Base-by-base conservation (phyloP, 1,140 invertebrate species). In the Hesperophylax magnus region DNA sequence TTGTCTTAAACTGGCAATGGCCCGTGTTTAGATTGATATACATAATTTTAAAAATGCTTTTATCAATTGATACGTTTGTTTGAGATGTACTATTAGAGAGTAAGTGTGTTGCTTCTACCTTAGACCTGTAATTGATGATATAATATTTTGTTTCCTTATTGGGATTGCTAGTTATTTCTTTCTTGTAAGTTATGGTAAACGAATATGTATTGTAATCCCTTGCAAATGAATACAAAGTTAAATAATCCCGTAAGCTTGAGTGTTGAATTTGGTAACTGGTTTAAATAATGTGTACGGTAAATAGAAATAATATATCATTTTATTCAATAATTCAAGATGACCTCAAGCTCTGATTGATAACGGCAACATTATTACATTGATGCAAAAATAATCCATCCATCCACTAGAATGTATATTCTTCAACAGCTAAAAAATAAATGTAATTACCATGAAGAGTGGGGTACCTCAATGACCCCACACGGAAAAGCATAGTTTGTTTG, bases 1-100 rank as follows among this genome's bases (percentile, higher is more conserved):
- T 47, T 47, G 9, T 47, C 9, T 14, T 47, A 47, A 47, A 2
- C 39, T 11, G 9, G 39, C 11, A 47, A 47, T 47, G 11, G 9
- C 39, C 39, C 1, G 3, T 3, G 9, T 47, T 47, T 47, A 14
- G 39, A 47, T 65, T 65, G 18, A 31, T 65, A 65, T 31, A n/a
- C 9, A 14, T 27, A 15, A 31, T 65, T 65, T 24, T 65, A 0
- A 24, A 65, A 24, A 65, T n/a, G 56, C 56, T 65, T 65, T 65
- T 27, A 22, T 65, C 63, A 65, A 65, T 65, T 11, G 63, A 27
- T 3, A 27, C 15, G 63, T 65, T 47, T 47, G 39, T 47, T 65
- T 65, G 63, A 71, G 34, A 39, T 71, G 34, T 52, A 39, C 67
- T 71, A 47, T 52, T 71, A 71, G 67, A 71, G 24, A 65, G 15